These are phyloP conservation scores for Mactra quadrangularis DNA, from an alignment of 1,140 invertebrate genomes.

Conservation along the genomic window DNA sequence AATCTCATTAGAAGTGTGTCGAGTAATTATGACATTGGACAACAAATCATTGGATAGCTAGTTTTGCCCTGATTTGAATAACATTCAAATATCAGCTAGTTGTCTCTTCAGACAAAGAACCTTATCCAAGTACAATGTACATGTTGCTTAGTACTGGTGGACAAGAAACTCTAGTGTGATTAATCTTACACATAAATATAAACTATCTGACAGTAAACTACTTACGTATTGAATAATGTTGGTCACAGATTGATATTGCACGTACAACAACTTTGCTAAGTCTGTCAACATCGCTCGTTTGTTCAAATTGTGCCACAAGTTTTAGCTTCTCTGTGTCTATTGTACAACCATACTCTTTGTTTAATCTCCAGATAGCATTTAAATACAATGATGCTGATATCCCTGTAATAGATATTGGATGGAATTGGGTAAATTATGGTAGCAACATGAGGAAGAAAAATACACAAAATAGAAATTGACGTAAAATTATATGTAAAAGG, in stretches of 20 bases:
- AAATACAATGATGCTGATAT: conserved; percentile 26
- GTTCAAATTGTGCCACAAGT: conserved; percentile 35
- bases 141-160: no score
- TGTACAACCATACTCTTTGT: conserved; percentile 45
- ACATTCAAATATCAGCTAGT: no score
- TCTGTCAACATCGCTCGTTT: not conserved
- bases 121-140: no score
- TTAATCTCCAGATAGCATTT: conserved; percentile 55
- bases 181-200: no score
- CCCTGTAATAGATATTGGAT: not conserved
- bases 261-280: conserved; percentile 25
- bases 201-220: no score
- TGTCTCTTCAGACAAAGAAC: no score
- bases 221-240: conserved; percentile 40
- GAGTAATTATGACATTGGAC: no score
- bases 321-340: conserved; percentile 56
- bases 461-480: no score
- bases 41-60: no score
- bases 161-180: no score
- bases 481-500: not conserved
- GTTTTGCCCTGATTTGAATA: no score
- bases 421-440: not conserved
- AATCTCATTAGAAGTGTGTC: no score
- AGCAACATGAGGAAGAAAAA: not conserved
- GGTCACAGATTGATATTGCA: conserved; percentile 16